Conservation (phyloP, 2,797 vertebrate genomes). For the Gadopsis bispinosus region DNA sequence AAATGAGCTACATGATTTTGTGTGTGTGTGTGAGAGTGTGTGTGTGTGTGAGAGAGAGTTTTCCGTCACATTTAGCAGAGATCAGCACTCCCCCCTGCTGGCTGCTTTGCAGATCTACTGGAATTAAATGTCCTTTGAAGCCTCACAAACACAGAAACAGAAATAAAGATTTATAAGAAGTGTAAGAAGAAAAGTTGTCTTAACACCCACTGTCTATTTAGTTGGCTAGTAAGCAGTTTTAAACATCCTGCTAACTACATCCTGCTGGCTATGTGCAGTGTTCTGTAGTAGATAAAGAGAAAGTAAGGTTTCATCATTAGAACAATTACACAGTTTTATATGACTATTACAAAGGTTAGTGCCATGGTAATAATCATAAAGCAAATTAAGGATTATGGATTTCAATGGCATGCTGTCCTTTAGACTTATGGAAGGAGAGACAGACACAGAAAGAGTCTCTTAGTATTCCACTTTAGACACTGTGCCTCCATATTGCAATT, state of each 20-base stretch:
- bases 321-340: slow-evolving; percentile 59
- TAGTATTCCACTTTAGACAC: slow-evolving; percentile 77
- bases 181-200: too few relatives aligned
- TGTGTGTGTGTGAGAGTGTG: slow-evolving; percentile 23
- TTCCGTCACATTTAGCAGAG: slow-evolving; percentile 70
- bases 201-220: not conserved
- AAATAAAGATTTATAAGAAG: not conserved
- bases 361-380: slow-evolving; percentile 50
- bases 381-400: slow-evolving; percentile 34
- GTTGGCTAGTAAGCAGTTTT: not conserved
- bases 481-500: slow-evolving; percentile 74
- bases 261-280: slow-evolving; percentile 6
- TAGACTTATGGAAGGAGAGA: slow-evolving; percentile 30
- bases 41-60: slow-evolving; percentile 10
- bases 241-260: not conserved
- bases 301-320: slow-evolving; percentile 33
- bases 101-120: slow-evolving; percentile 52
- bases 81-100: slow-evolving; percentile 83
- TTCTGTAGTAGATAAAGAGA: slow-evolving; percentile 12
- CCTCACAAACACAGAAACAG: not conserved
- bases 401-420: slow-evolving; percentile 40
- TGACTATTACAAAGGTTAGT: slow-evolving; percentile 47
- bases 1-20: slow-evolving; percentile 19
- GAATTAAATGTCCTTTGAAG: slow-evolving; percentile 15
- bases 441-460: slow-evolving; percentile 43